Evolutionary conservation across 2,888 invertebrate species (phyloP).

Genomic region (Serrognathus titanus): DNA sequence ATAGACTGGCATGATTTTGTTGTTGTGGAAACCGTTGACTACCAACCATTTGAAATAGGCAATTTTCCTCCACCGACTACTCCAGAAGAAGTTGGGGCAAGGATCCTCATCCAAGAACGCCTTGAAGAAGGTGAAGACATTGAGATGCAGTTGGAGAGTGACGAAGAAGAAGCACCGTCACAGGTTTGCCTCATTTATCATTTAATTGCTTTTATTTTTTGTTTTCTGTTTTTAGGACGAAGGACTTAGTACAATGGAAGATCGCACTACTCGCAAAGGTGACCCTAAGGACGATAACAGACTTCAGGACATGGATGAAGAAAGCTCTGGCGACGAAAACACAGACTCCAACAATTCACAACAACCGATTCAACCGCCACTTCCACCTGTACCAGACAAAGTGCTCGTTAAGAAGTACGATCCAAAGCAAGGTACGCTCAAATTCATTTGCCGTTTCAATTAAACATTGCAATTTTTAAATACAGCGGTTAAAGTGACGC

Average conservation of each 20-base stretch:
- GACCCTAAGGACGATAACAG: slow-evolving; percentile 52
- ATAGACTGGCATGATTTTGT: slow-evolving; percentile 99
- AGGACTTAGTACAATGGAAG: slow-evolving; percentile 67
- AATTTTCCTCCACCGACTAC: slow-evolving; percentile 97
- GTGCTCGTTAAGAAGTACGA: slow-evolving; percentile 97
- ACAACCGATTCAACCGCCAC: slow-evolving; percentile 56
- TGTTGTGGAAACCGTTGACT: slow-evolving; percentile 99
- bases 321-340: slow-evolving; percentile 71
- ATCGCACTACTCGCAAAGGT: slow-evolving; percentile 53
- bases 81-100: slow-evolving; percentile 93
- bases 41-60: slow-evolving; percentile 92
- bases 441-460: background rate
- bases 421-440: slow-evolving; percentile 71
- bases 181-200: background rate
- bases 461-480: slow-evolving; percentile 14
- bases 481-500: slow-evolving; percentile 54
- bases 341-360: slow-evolving; percentile 38
- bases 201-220: background rate
- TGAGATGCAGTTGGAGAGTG: slow-evolving; percentile 88
- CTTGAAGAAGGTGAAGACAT: slow-evolving; percentile 78
- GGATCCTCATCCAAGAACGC: slow-evolving; percentile 85
- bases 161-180: slow-evolving; percentile 56
- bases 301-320: slow-evolving; percentile 92
- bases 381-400: slow-evolving; percentile 87
- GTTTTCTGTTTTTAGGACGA: slow-evolving; percentile 40